Conservation (phyloP, 2,797 vertebrate genomes). For the Prunella strophiata region DNA sequence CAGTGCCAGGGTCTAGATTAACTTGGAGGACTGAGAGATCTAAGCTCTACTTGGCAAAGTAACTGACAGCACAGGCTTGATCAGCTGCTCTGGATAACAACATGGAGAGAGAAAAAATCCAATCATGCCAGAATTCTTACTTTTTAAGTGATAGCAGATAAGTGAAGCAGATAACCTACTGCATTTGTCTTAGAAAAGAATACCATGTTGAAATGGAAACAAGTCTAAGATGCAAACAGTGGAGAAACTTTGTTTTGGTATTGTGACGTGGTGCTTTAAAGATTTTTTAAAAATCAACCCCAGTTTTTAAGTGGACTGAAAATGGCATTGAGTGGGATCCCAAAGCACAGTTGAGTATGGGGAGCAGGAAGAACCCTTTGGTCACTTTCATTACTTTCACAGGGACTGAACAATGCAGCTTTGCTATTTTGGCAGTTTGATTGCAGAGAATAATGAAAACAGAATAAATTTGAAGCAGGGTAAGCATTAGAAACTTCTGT, state of each 20-base stretch:
- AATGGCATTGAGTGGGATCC: background rate
- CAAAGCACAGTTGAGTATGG: background rate
- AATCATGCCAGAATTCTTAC: background rate
- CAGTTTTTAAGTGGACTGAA: background rate
- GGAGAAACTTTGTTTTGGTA: background rate
- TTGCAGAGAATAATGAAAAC: background rate
- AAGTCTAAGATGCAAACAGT: background rate
- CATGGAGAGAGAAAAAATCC: background rate
- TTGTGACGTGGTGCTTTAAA: background rate
- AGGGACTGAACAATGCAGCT: background rate
- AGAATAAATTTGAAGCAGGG: rapidly evolving
- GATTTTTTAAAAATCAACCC: background rate
- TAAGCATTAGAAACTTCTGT: background rate
- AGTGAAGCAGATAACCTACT: background rate
- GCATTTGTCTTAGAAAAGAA: background rate
- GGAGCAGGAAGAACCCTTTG: background rate
- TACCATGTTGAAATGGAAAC: background rate
- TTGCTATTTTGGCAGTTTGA: background rate
- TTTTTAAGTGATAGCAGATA: background rate
- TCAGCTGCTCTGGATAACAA: background rate
- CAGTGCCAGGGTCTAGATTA: background rate
- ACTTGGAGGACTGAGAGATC: background rate
- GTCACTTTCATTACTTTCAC: background rate
- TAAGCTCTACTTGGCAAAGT: background rate
- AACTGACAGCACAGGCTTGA: background rate